phyloP scores from a whole-genome alignment of 2,797 vertebrate species.

The Cuculus canorus region DNA sequence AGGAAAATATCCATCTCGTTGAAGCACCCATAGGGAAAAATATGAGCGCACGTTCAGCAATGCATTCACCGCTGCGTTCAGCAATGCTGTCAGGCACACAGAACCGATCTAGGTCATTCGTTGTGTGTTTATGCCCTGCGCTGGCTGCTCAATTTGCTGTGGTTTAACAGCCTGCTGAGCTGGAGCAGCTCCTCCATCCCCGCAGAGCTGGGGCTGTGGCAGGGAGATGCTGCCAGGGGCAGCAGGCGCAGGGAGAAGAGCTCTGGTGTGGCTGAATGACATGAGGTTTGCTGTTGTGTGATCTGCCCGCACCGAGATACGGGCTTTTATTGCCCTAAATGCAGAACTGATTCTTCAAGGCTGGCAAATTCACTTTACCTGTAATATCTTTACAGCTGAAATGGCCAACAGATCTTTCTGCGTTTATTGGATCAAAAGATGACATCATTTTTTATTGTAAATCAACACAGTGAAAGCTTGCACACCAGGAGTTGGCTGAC shows the following conservation, averaged over 20 bases:
- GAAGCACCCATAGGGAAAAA: not conserved
- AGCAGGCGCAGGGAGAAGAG: not conserved
- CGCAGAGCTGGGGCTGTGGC: not conserved
- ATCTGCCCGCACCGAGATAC: rapidly evolving
- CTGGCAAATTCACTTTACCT: not conserved
- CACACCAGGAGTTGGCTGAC: not conserved
- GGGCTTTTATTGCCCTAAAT: not conserved
- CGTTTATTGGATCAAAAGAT: not conserved
- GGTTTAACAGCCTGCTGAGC: rapidly evolving
- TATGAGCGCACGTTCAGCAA: not conserved
- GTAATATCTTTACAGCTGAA: not conserved
- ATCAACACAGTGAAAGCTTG: not conserved
- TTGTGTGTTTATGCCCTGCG: not conserved
- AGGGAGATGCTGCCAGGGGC: not conserved
- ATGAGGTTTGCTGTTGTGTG: not conserved
- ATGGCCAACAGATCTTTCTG: not conserved
- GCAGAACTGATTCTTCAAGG: not conserved
- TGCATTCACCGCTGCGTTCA: not conserved
- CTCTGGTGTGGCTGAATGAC: not conserved
- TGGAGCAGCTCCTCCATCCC: not conserved
- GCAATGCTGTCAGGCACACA: not conserved
- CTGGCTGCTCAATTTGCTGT: not conserved
- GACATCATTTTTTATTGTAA: not conserved
- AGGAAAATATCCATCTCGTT: not conserved
- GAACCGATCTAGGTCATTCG: not conserved